Evolutionary conservation across 2,888 invertebrate species (phyloP), one percentile per base, ranked within the genome.

Genomic region (Halictus quadricinctus): DNA sequence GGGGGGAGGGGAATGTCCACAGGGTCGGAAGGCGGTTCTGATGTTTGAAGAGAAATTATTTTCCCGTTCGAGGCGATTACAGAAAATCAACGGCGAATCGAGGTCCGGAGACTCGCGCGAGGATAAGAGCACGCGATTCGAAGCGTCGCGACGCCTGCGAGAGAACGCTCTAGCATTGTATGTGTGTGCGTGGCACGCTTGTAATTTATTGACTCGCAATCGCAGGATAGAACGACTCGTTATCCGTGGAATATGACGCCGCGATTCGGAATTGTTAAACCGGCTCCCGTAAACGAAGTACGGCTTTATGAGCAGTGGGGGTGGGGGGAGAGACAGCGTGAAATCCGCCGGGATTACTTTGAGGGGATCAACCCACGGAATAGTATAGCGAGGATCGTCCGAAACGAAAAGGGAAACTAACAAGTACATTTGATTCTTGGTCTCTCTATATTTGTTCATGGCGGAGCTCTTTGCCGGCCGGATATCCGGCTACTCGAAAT

Each of bases 151-250:
- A 60, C 1, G n/a, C 25, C 13, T 60, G 60, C 54, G 21, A 21
- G 8, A 54, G 21, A 54, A 10, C 10, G 3, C 54, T 21, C 54
- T 21, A 10, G 21, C 54, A 54, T 54, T 54, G 21, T 54, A 2
- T 29, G 29, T 29, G 36, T 36, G 36, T 3, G 54, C 54, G 21
- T 54, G 54, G 10, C 54, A 54, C 54, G 54, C 21, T 54, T n/a
- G 21, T 54, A 54, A 15, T 66, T 89, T 87, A 87, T 85, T 81
- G 90, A 85, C 80, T 80, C 79, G 76, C 79, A 72, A 89, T 89
- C 88, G 86, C 74, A 80, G 85, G 80, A 87, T 83, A 48, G 18
- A 85, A 77, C 80, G 82, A 72, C 79, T 80, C 29, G 78, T 81
- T 81, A 76, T 78, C 73, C 80, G 72, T 36, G 81, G 73, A 74